Base-by-base conservation (phyloP, 2,888 invertebrate species). In the Oxytorus armatus region DNA sequence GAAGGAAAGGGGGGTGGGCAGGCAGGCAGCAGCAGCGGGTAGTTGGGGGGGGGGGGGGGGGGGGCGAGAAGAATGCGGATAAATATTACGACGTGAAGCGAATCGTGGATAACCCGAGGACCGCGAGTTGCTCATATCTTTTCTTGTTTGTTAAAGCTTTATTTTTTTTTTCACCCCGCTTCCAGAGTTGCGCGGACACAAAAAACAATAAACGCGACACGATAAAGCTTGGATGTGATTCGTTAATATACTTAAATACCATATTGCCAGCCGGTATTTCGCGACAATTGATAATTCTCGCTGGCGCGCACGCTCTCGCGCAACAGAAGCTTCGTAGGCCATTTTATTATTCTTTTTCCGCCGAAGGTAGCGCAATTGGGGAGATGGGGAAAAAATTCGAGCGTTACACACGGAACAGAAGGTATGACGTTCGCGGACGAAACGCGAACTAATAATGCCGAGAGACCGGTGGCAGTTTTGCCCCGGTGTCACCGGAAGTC, bases 251-350 rank as follows among this genome's bases (percentile, higher is more conserved):
- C 36, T 47, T n/a, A 23, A 57, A 72, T 61, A 49, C 59, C 59
- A 39, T 72, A 72, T 76, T 72, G 70, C 72, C 61, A 72, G 76
- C 53, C 72, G 72, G 47, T 59, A 42, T 73, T 61, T 39, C 51
- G 51, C 63, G 63, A 49, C 10, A 61, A n/a, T n/a, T n/a, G n/a
- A n/a, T n/a, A n/a, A n/a, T n/a, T n/a, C n/a, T n/a, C n/a, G n/a
- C n/a, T n/a, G n/a, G n/a, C n/a, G n/a, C n/a, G n/a, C n/a, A n/a
- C n/a, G n/a, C n/a, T n/a, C n/a, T n/a, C n/a, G n/a, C n/a, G n/a
- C n/a, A n/a, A n/a, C n/a, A n/a, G n/a, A 73, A 78, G 77, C 77
- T 80, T 69, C 73, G 42, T 73, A 80, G 80, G 77, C 77, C 80
- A 73, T 79, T 66, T 11, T 55, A 10, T 16, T 23, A 3, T 42